Base-by-base conservation (phyloP, 2,797 vertebrate species). In the Anabas testudineus region DNA sequence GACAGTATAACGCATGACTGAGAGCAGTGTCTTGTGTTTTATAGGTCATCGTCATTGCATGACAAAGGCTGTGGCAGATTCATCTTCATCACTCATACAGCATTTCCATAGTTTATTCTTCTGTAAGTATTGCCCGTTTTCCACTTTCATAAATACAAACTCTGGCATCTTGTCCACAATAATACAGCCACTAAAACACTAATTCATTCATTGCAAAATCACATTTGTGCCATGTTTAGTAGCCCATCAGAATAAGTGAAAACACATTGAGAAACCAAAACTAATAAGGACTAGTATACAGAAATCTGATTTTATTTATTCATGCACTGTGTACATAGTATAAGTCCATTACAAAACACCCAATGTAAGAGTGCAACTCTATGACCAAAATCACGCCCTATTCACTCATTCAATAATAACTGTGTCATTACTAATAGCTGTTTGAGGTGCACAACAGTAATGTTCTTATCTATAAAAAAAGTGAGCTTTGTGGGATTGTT, bases 31-130 rank as follows among this genome's bases (percentile, higher is more conserved):
- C 94, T 95, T 95, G 93, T 97, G 93, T 96, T 96, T 97, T 97
- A 92, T 96, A 99, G 97, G 97, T 97, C 95, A 96, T 94, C 96
- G 91, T 96, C 96, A 93, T 97, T 97, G 94, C 95, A 96, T 97
- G 96, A 96, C 95, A 96, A 93, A 96, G 94, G 91, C 94, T 95
- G 95, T 93, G 85, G 94, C 96, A 95, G 95, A 94, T 95, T 95
- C 96, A 91, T 96, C 95, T 88, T 94, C 95, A 78, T 95, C 95
- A 92, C 91, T 91, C 93, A 94, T 92, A 89, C 92, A 91, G 91
- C 88, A 94, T 96, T 97, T 95, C 95, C 95, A 95, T 95, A 96
- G 93, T 94, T 93, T 91, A 88, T 95, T 93, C 90, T 88, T 90
- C 87, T 95, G 97, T 99, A 96, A 99, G 97, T 98, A 96, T 94